Conservation (phyloP, 1,140 invertebrate genomes). For the Euwallacea fornicatus region DNA sequence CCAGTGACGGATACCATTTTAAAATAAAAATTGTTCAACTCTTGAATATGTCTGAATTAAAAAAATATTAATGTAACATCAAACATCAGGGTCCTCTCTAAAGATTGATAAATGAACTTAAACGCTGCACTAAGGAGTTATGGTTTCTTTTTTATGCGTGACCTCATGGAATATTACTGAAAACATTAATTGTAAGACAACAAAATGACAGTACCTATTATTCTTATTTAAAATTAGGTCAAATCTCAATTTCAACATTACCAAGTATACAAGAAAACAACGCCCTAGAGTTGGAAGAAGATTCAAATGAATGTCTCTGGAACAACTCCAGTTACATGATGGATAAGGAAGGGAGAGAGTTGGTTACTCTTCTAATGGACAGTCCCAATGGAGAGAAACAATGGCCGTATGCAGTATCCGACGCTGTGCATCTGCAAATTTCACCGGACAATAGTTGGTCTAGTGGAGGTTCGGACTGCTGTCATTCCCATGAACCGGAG, state of each 20-base stretch:
- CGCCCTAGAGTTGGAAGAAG: slow-evolving; percentile 70
- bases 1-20: too few species aligned
- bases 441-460: slow-evolving; percentile 68
- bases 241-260: slow-evolving; percentile 64
- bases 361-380: slow-evolving; percentile 55
- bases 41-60: too few species aligned
- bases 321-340: slow-evolving; percentile 65
- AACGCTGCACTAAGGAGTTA: background rate
- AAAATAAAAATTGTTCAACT: too few species aligned
- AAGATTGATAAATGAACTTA: background rate
- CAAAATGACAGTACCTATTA: background rate
- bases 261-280: slow-evolving; percentile 74
- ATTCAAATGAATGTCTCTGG: slow-evolving; percentile 73
- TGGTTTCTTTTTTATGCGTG: background rate
- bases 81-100: too few species aligned
- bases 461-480: slow-evolving; percentile 59
- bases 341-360: slow-evolving; percentile 58
- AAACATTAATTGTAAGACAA: too few species aligned
- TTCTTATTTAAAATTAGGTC: slow-evolving; percentile 45
- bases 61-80: too few species aligned
- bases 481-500: slow-evolving; percentile 52
- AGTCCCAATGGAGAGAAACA: slow-evolving; percentile 50
- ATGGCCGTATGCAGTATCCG: slow-evolving; percentile 55
- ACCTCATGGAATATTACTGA: too few species aligned
- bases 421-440: slow-evolving; percentile 39